These are phyloP conservation scores for Coendou prehensilis DNA, from an alignment of 2,797 vertebrate species.

Conservation along the genomic window DNA sequence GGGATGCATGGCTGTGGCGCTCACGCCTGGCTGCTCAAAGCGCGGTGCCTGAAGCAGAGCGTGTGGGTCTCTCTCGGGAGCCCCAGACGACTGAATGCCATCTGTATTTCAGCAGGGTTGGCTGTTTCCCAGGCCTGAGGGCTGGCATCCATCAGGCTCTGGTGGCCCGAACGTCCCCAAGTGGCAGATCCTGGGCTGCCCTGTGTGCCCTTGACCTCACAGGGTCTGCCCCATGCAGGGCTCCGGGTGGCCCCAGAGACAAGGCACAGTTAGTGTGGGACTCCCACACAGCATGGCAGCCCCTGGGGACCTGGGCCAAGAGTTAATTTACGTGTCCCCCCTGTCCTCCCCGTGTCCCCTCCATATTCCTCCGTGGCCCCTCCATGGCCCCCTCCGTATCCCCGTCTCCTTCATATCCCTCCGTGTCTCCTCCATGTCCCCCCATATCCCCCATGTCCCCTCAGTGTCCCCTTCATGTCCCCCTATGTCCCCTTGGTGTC, in stretches of 20 bases:
- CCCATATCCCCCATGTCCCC: no score
- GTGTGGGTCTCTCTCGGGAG: background rate
- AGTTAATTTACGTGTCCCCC: rapidly evolving
- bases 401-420: no score
- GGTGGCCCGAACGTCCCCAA: background rate
- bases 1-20: no score
- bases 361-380: rapidly evolving
- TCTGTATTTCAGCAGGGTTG: no score
- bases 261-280: no score
- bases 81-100: rapidly evolving
- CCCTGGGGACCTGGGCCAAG: background rate
- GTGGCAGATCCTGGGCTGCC: background rate
- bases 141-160: background rate
- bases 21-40: no score
- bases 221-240: rapidly evolving
- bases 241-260: rapidly evolving
- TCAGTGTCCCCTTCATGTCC: no score
- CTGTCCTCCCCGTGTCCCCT: no score
- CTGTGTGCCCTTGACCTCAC: background rate
- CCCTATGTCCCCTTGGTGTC: no score
- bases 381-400: rapidly evolving
- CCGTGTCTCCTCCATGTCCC: no score
- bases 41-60: background rate
- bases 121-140: rapidly evolving
- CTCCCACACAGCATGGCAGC: rapidly evolving